These are phyloP conservation scores for Helogale parvula DNA, from an alignment of 2,113 vertebrate genomes.

Conservation along the genomic window DNA sequence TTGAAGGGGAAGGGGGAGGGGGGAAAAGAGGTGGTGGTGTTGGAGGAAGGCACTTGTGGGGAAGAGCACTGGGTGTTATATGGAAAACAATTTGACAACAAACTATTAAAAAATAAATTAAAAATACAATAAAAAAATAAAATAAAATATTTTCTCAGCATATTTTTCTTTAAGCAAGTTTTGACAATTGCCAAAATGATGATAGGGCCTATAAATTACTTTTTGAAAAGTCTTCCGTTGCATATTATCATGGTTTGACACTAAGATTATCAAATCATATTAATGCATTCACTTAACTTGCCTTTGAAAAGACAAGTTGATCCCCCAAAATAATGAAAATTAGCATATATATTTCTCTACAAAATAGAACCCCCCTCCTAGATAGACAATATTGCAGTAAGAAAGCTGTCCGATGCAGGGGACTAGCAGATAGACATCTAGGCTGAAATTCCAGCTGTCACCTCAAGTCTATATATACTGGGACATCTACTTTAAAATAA, in stretches of 20 bases:
- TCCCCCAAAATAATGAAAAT: constrained; percentile 42
- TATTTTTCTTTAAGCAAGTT: constrained; percentile 57
- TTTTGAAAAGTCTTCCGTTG: constrained; percentile 50
- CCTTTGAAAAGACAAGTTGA: constrained; percentile 51
- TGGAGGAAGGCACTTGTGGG: too few relatives aligned
- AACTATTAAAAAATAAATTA: too few relatives aligned
- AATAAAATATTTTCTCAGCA: constrained; percentile 1
- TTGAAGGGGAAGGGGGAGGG: too few relatives aligned
- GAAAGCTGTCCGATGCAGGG: background rate
- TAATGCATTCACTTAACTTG: constrained; percentile 48
- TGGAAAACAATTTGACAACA: too few relatives aligned
- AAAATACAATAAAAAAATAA: too few relatives aligned
- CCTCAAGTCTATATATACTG: background rate
- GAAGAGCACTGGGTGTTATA: too few relatives aligned
- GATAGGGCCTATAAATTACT: constrained; percentile 18
- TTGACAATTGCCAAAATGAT: constrained; percentile 42
- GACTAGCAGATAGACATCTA: background rate
- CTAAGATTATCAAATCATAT: constrained; percentile 63
- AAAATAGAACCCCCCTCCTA: background rate
- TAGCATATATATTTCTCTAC: background rate
- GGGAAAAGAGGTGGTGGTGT: too few relatives aligned
- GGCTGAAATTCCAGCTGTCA: background rate
- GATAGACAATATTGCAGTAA: background rate
- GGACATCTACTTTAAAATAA: background rate
- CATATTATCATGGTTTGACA: constrained; percentile 20